phyloP scores from a whole-genome alignment of 2,888 invertebrate species.

The Eupelmus urozonus region DNA sequence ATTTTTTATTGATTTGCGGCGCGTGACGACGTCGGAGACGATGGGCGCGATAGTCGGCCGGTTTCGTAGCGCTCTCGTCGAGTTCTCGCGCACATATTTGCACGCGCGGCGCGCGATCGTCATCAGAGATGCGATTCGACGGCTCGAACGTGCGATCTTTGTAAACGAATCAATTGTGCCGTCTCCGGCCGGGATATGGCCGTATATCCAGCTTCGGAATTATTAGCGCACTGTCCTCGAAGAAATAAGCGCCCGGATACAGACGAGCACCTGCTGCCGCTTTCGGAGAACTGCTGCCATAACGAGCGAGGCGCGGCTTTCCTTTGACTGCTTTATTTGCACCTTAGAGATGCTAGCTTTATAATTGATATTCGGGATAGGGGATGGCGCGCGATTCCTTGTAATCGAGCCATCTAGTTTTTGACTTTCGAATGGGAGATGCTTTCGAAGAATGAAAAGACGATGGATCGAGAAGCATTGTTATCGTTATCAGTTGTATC shows the following conservation, averaged over 20 bases:
- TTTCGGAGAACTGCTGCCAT: conserved; percentile 25
- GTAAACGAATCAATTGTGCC: conserved; percentile 56
- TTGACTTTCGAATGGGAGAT: background rate
- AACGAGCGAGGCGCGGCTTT: conserved; percentile 2
- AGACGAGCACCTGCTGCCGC: background rate
- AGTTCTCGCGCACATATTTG: conserved; percentile 40
- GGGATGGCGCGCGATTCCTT: background rate
- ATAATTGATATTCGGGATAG: no score
- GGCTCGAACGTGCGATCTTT: conserved; percentile 57
- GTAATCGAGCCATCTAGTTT: conserved; percentile 12
- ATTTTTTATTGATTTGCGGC: conserved; percentile 43
- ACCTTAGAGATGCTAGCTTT: no score
- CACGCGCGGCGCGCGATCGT: conserved; percentile 48
- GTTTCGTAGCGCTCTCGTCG: background rate
- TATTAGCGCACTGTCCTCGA: conserved; percentile 53
- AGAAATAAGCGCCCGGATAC: conserved; percentile 18
- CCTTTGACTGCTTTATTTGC: conserved; percentile 29
- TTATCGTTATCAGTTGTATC: no score
- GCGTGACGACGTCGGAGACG: background rate
- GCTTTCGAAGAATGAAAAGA: background rate
- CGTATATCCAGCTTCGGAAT: conserved; percentile 22
- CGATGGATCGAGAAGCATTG: no score
- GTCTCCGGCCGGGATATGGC: conserved; percentile 30
- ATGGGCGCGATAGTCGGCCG: background rate
- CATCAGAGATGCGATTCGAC: conserved; percentile 56